Evolutionary conservation across 2,888 invertebrate species (phyloP).

Genomic region (Eupithecia abbreviata): DNA sequence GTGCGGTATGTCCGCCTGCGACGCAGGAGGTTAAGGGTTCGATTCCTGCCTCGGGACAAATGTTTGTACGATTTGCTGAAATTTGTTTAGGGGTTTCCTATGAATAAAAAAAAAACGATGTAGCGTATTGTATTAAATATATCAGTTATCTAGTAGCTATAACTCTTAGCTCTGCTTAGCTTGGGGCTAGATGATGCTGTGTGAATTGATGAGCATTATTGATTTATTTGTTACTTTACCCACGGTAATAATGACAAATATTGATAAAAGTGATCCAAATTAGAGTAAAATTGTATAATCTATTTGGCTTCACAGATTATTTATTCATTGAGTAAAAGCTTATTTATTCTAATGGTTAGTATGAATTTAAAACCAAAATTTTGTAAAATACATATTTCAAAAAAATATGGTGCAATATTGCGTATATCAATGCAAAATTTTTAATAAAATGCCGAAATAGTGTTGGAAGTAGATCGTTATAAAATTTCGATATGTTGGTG

Average conservation of each 20-base stretch:
- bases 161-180: no score
- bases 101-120: no score
- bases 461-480: constrained; percentile 2
- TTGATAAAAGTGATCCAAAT: background rate
- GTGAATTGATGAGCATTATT: no score
- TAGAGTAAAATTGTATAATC: background rate
- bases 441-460: constrained; percentile 9
- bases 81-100: no score
- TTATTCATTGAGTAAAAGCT: constrained; percentile 5
- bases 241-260: background rate
- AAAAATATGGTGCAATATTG: constrained; percentile 14
- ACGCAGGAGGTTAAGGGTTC: no score
- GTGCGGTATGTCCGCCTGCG: no score
- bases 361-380: constrained; percentile 13
- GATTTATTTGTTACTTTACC: background rate
- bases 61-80: no score
- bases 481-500: background rate
- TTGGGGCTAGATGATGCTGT: no score
- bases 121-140: no score
- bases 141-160: no score
- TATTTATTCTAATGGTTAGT: constrained; percentile 12
- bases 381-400: constrained; percentile 17
- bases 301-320: background rate
- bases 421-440: constrained; percentile 7
- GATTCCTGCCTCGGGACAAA: no score